Evolutionary conservation across 2,113 vertebrate genomes (phyloP), one percentile per base, ranked within the genome.

Genomic region (Spea bombifrons): DNA sequence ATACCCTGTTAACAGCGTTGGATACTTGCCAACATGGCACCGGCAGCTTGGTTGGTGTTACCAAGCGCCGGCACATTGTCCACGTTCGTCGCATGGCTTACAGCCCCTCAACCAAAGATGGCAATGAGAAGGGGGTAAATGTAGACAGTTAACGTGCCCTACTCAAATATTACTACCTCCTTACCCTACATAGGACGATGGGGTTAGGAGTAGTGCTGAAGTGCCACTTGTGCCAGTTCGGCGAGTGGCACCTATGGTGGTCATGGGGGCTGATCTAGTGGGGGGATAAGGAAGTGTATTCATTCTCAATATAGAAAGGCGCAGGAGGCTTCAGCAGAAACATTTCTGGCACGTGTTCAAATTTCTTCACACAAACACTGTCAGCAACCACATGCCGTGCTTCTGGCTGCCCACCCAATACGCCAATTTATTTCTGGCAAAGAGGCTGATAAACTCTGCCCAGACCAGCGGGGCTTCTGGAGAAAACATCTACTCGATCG

Each of bases 341-440:
- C 12, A 52, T 65, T 17, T 69, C 50, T 80, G 71, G 78, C 71
- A 50, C 46, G 15, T 48, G 77, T 66, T 57, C 52, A 68, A 16
- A 74, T 74, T 45, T 49, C 57, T 30, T 64, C 61, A 16, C 43
- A 68, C 48, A 66, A 73, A 53, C 64, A 74, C 71, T 4, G n/a
- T 15, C 52, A 7, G 16, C 63, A 59, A 57, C 48, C 15, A 45
- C 63, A 8, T 7, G 49, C 61, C 17, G 44, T 8, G 50, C 52
- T 15, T 46, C 68, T 59, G 64, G n/a, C 71, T 67, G 65, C 64
- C 77, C 59, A 45, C 49, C 50, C 71, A 9, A 53, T 8, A 3
- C 59, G 70, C 70, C 63, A 80, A 55, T 57, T 48, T 73, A 73
- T 80, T 67, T 55, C 71, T 66, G 63, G 77, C 63, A 45, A 16